Base-by-base conservation (phyloP, 53 echinoderm and acorn worm genomes). In the Pentamera pediparva region DNA sequence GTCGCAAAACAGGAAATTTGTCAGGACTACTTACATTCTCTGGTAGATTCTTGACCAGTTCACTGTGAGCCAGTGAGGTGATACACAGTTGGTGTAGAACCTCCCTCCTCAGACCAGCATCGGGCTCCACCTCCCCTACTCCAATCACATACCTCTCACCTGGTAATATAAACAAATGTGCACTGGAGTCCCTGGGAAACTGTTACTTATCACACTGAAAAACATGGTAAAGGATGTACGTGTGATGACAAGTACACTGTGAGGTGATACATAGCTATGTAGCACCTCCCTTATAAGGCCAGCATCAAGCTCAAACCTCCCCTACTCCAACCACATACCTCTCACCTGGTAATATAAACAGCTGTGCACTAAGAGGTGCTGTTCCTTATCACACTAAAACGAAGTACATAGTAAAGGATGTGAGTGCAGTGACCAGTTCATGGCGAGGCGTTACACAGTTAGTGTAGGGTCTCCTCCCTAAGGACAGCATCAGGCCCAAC, bases 21-120 rank as follows among this genome's bases (percentile, higher is more conserved):
- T 25, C 52, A 22, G 15, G 6, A 2, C 13, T 4, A 78, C 91
- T 96, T 74, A 96, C 96, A 80, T 96, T 85, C 76, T 96, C 91
- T 13, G 96, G 90, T 47, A 91, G 62, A 10, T 90, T 79, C 75
- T 85, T 95, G 30, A 79, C 75, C 35, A 96, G 78, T 39, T 96
- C 96, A 70, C 96, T 96, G 78, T 96, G 96, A 39, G 96, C 83
- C 90, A 91, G 79, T 18, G 96, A 85, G 51, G 53, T 82, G 40
- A 96, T 91, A 60, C 85, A 91, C 29, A 96, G 79, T 35, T 91
- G 90, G 57, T 91, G 96, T 5, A 96, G 82, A 32, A 96, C 96
- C 61, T 96, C 96, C 55, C 96, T 61, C 26, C 87, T 56, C 0
- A 96, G 78, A 2, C 88, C 81, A 47, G 87, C 96, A 30, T 76